Conservation (phyloP, 1,140 invertebrate species). For the Euschistus heros region DNA sequence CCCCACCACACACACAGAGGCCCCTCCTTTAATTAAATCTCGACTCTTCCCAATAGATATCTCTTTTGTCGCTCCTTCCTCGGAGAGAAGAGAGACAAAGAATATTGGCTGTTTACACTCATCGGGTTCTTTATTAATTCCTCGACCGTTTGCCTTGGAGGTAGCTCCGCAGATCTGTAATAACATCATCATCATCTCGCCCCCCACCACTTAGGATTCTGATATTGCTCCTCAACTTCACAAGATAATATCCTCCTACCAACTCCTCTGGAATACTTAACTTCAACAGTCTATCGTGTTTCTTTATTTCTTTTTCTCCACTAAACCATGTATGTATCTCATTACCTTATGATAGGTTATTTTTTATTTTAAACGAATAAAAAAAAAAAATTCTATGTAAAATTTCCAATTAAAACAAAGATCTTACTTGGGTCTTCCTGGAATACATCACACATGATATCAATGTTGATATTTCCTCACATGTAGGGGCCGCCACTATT, state of each 20-base stretch:
- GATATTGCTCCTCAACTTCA: background rate
- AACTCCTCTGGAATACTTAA: no score
- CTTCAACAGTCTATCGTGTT: no score
- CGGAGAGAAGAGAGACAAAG: background rate
- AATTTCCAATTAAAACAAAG: no score
- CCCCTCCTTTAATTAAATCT: constrained; percentile 16
- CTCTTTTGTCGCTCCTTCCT: constrained; percentile 1
- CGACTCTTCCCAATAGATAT: constrained; percentile 3
- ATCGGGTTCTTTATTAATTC: background rate
- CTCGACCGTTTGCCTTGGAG: background rate
- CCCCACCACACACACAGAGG: background rate
- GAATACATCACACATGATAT: no score
- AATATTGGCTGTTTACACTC: background rate
- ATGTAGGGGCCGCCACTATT: no score
- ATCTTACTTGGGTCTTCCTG: no score
- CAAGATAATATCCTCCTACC: background rate
- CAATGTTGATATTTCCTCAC: no score
- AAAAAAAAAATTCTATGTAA: no score
- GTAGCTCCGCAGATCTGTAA: background rate
- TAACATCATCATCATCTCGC: background rate
- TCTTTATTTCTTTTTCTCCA: no score
- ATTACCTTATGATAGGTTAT: no score
- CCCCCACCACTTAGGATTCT: background rate
- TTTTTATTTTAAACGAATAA: no score
- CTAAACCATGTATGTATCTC: no score